These are phyloP conservation scores for Musca domestica DNA, from an alignment of 1,140 invertebrate species.

Conservation along the genomic window DNA sequence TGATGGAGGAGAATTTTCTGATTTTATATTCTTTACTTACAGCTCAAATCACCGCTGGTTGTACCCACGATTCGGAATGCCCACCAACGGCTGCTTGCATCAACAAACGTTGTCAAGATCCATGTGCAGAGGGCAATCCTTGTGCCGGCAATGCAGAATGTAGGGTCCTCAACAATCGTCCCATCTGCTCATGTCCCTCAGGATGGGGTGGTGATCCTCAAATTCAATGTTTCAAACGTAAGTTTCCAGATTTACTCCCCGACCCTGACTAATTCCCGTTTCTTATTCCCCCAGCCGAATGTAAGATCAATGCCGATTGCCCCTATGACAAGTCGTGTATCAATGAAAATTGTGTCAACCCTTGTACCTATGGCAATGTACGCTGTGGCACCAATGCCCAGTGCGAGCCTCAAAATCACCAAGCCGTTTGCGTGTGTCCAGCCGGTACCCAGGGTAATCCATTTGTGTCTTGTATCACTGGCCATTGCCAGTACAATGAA, in stretches of 20 bases:
- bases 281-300: constrained; percentile 66
- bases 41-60: constrained; percentile 61
- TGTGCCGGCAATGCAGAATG: constrained; percentile 80
- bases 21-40: background rate
- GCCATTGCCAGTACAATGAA: constrained; percentile 83
- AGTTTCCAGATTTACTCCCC: constrained; percentile 53
- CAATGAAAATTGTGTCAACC: constrained; percentile 75
- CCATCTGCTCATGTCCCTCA: constrained; percentile 76
- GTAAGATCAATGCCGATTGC: constrained; percentile 77
- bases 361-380: constrained; percentile 64
- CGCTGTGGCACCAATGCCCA: constrained; percentile 77
- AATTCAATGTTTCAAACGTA: constrained; percentile 82
- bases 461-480: constrained; percentile 74
- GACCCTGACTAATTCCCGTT: background rate
- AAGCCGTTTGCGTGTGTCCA: constrained; percentile 79
- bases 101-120: constrained; percentile 72
- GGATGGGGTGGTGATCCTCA: constrained; percentile 86
- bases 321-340: constrained; percentile 81
- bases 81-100: constrained; percentile 74
- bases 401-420: constrained; percentile 72
- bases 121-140: constrained; percentile 71
- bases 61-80: constrained; percentile 71
- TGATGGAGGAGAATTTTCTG: too few species aligned
- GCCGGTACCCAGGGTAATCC: constrained; percentile 81
- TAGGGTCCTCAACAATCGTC: constrained; percentile 68